Conservation (phyloP, 2,888 invertebrate genomes). For the Xanthia togata region DNA sequence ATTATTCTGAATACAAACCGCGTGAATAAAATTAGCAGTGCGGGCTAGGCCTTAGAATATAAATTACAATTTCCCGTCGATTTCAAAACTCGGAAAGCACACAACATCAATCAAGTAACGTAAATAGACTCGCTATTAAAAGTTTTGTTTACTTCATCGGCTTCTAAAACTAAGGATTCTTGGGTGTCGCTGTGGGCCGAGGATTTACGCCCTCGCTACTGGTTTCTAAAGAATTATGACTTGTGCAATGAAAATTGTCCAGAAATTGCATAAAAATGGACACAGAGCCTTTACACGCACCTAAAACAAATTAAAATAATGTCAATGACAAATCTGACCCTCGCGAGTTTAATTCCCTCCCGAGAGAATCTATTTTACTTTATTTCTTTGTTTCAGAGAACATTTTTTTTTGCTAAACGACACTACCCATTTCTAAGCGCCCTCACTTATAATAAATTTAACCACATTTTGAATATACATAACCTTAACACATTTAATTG, state of each 20-base stretch:
- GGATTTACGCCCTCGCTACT: neutral
- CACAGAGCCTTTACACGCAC: no score
- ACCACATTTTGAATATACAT: no score
- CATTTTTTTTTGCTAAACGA: no score
- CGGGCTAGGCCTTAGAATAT: constrained; percentile 4
- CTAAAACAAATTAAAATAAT: no score
- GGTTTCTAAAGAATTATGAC: neutral
- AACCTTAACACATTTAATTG: no score
- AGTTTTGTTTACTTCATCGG: constrained; percentile 57
- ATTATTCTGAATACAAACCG: no score
- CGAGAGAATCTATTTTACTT: neutral
- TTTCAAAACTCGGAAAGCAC: constrained; percentile 54
- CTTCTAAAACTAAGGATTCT: constrained; percentile 32
- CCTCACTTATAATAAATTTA: no score
- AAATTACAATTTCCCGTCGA: constrained; percentile 58
- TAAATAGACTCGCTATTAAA: constrained; percentile 55
- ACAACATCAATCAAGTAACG: constrained; percentile 66
- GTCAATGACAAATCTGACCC: neutral
- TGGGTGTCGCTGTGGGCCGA: neutral
- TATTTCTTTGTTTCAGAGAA: no score
- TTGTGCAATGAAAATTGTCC: neutral
- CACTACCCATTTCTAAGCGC: no score
- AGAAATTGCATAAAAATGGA: neutral
- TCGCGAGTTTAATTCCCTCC: neutral
- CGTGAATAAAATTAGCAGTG: no score